A percentile compares a stretch with the other conserved stretches of the same genome.
phyloP scores from a whole-genome alignment of 2,888 invertebrate genomes.

The Willowsia nigromaculata region DNA sequence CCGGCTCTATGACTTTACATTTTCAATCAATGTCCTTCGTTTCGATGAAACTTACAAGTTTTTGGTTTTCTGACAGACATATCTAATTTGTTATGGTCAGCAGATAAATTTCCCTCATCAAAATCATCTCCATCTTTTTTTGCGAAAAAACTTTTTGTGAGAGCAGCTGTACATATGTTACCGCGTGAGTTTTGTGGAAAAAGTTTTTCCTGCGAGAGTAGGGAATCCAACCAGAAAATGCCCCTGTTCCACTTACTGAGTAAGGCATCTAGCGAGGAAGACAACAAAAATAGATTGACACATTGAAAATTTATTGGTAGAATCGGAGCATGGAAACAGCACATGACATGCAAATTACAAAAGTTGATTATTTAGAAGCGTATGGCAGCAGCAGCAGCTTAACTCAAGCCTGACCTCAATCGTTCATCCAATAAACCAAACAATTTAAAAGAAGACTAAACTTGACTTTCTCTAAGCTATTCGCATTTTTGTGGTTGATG shows the following conservation, averaged over 20 bases:
- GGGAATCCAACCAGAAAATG: background rate
- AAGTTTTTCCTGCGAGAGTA: background rate
- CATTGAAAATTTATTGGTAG: background rate
- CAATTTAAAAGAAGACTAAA: background rate
- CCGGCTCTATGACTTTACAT: background rate
- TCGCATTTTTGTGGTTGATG: too few species aligned
- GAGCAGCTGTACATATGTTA: background rate
- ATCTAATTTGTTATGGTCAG: constrained; percentile 54
- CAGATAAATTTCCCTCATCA: constrained; percentile 13
- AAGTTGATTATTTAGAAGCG: background rate
- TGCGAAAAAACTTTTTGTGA: background rate
- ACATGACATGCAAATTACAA: constrained; percentile 12
- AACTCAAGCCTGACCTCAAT: background rate
- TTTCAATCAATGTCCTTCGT: background rate
- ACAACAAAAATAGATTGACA: background rate
- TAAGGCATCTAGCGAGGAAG: background rate
- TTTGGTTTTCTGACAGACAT: constrained; percentile 42
- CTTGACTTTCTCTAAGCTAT: too few species aligned
- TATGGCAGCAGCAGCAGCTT: background rate
- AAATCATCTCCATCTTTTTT: background rate
- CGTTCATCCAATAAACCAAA: background rate
- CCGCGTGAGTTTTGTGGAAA: background rate
- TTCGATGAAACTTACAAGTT: background rate
- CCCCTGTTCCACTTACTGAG: background rate
- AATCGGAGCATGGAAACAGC: background rate